These are phyloP conservation scores for Enoplosus armatus DNA, from an alignment of 2,797 vertebrate species.

Conservation along the genomic window DNA sequence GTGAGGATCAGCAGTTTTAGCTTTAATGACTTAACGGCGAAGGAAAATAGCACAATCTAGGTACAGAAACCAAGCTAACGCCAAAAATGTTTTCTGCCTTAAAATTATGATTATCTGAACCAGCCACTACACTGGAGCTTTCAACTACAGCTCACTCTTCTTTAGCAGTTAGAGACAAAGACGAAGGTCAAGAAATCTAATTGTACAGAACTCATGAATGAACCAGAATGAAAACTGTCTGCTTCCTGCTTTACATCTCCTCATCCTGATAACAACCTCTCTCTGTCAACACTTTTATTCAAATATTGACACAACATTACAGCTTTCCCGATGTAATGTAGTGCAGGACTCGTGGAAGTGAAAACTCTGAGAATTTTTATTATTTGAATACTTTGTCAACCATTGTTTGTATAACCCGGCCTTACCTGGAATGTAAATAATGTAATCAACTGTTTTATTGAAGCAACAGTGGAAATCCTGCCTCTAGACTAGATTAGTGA, in stretches of 20 bases:
- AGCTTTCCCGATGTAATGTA: constrained; percentile 3
- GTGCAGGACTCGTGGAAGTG: not conserved
- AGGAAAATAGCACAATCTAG: not conserved
- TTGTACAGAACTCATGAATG: not conserved
- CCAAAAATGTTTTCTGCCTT: not conserved
- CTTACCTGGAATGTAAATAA: not conserved
- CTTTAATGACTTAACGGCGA: not conserved
- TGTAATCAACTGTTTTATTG: constrained; percentile 4
- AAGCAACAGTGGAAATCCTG: not conserved
- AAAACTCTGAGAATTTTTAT: constrained; percentile 19
- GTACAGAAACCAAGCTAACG: not conserved
- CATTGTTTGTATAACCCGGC: constrained; percentile 16
- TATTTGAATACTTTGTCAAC: constrained; percentile 18
- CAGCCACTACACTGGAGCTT: not conserved
- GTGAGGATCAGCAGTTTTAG: constrained; percentile 27
- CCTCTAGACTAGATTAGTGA: not conserved
- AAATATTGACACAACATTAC: constrained; percentile 55
- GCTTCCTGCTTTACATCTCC: too few relatives aligned
- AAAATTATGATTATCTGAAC: not conserved
- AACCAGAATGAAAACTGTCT: too few relatives aligned
- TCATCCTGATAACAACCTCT: not conserved
- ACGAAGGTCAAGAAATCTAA: not conserved
- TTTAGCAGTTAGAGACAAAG: not conserved
- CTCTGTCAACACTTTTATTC: constrained; percentile 14
- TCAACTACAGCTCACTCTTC: not conserved